Evolutionary conservation across 1,140 invertebrate species (phyloP).

Genomic region (Grapholita molesta): DNA sequence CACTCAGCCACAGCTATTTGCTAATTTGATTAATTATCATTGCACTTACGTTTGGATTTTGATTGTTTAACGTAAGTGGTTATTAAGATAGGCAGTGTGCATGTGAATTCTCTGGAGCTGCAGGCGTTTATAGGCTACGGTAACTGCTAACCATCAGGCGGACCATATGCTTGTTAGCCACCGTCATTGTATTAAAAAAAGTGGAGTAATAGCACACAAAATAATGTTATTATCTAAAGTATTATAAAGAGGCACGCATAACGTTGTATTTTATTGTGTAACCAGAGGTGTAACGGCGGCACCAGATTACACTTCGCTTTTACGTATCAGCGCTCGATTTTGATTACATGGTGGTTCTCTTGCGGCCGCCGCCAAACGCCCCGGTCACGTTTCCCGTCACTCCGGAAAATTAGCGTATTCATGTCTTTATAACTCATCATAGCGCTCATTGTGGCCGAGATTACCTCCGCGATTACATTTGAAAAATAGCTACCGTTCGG

Average conservation of each 20-base stretch:
- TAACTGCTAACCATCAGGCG: no score
- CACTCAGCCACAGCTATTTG: no score
- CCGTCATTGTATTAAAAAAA: not conserved
- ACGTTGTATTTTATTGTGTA: not conserved
- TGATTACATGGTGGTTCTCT: constrained; percentile 15
- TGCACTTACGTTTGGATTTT: no score
- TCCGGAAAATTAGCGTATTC: constrained; percentile 37
- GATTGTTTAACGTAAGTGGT: no score
- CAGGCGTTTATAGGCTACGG: no score
- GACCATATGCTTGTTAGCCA: not conserved
- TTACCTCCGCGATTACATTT: constrained; percentile 36
- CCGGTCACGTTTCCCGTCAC: constrained; percentile 32
- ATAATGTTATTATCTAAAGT: not conserved
- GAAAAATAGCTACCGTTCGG: constrained; percentile 27
- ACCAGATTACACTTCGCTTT: constrained; percentile 1
- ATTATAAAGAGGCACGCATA: not conserved
- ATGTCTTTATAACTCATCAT: constrained; percentile 41
- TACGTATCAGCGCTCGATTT: not conserved
- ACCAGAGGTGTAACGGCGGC: not conserved
- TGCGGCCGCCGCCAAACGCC: constrained; percentile 35
- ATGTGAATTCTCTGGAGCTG: no score
- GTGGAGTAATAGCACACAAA: not conserved
- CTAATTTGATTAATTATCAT: no score
- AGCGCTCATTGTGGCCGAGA: constrained; percentile 44
- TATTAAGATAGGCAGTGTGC: no score